Evolutionary conservation across 2,888 invertebrate species (phyloP).

Genomic region (Brenthis hecate): DNA sequence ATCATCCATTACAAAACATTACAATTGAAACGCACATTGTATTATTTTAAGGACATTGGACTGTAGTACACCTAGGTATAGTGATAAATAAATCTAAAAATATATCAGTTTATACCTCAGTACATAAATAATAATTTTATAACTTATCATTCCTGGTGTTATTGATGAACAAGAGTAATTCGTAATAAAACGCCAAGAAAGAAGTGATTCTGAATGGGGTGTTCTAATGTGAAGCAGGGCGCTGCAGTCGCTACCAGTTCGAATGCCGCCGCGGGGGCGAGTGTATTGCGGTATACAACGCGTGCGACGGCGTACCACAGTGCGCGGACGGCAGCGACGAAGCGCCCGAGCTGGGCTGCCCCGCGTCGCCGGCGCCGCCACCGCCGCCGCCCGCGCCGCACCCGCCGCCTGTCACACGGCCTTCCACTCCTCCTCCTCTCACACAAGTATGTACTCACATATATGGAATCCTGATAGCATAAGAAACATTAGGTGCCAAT

Average conservation of each 20-base stretch:
- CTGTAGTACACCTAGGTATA: too few relatives aligned
- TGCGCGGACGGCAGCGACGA: slow-evolving; percentile 96
- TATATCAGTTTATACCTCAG: too few relatives aligned
- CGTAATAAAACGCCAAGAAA: too few relatives aligned
- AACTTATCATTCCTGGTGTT: too few relatives aligned
- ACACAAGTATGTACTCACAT: slow-evolving; percentile 3
- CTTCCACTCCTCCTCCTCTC: slow-evolving; percentile 28
- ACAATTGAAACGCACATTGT: too few relatives aligned
- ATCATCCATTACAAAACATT: not conserved
- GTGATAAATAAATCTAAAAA: too few relatives aligned
- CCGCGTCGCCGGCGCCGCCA: slow-evolving; percentile 72
- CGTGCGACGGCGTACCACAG: slow-evolving; percentile 96
- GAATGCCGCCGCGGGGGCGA: slow-evolving; percentile 92
- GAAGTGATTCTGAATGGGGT: not conserved
- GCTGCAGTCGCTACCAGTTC: slow-evolving; percentile 93
- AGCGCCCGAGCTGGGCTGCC: slow-evolving; percentile 91
- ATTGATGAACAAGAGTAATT: too few relatives aligned
- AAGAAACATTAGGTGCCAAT: too few relatives aligned
- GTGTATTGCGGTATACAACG: slow-evolving; percentile 97
- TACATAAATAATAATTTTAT: too few relatives aligned
- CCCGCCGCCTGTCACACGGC: slow-evolving; percentile 12
- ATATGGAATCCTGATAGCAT: not conserved
- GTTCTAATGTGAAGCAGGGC: slow-evolving; percentile 55
- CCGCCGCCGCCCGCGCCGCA: slow-evolving; percentile 41
- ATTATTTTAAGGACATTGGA: too few relatives aligned